Evolutionary conservation across 1,140 invertebrate genomes (phyloP), one percentile per base, ranked within the genome.

Genomic region (Drosophila nebulosa): DNA sequence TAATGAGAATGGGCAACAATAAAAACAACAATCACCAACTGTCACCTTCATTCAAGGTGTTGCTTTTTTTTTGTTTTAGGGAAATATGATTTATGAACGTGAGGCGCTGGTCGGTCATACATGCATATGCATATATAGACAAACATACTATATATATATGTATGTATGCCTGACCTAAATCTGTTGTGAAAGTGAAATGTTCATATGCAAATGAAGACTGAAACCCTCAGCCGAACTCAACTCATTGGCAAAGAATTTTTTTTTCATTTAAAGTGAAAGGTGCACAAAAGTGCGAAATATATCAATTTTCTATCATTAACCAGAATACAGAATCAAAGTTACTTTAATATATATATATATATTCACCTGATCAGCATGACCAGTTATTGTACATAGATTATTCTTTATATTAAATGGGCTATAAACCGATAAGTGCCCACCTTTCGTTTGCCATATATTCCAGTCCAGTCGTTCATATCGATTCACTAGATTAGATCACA

Each of bases 141-240:
- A 24, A 4, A 22, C n/a, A 42, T 73, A 55, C 51, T n/a, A 36
- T 10, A 42, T 1, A 39, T 42, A 18, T 18, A 18, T 42, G 4
- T 42, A 42, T 42, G 16, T 18, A 46, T 10, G 50, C 50, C 55
- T 75, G 77, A 84, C 79, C 80, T 53, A 79, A 69, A 79, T 72
- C 39, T 55, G 4, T 53, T 66, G 79, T 79, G 80, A 84, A 84
- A 84, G 80, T 84, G 62, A 79, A 56, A 65, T 36, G 53, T 27
- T 59, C 60, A 10, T 32, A 70, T 53, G 21, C 57, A 27, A 56
- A 22, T 18, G 14, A 30, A 55, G 22, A 55, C 51, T 52, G 4
- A 53, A 46, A 35, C 10, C 30, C 30, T 24, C 4, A 24, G 1
- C 24, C 56, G 56, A 58, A 74, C 26, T 71, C 61, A 70, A 32